Base-by-base conservation (phyloP, 2,888 invertebrate genomes). In the Pteria penguin region DNA sequence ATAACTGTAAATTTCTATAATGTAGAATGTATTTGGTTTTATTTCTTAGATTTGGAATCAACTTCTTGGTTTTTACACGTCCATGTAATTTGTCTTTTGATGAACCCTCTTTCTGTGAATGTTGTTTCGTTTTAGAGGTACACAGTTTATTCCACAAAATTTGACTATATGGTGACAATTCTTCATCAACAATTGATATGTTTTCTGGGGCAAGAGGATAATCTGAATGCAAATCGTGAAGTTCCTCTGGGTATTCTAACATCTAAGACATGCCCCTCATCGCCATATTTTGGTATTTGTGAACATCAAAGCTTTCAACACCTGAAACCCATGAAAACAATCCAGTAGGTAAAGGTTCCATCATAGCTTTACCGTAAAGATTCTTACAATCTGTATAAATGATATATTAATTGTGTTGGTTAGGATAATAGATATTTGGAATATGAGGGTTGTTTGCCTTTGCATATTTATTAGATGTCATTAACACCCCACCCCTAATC, bases 1-100 rank as follows among this genome's bases (percentile, higher is more conserved):
- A 85, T 79, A 87, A 85, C 79, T 89, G 84, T 36, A 92, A 81
- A 69, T 86, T 89, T 22, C 81, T 33, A 78, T 90, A 90, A 77
- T 91, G 89, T 8, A 90, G 81, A 0, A 90, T 75, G 76, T 92
- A 91, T 1, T 81, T 70, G 36, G 62, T 67, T 58, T 84, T 72
- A 36, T 75, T 70, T 29, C 78, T 24, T 32, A 84, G 67, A 22
- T 77, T 85, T 22, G 78, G 76, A 22, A 86, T 66, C 18, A 85
- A 72, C 45, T 63, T 68, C 4, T 18, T 22, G 14, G 45, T 58
- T 58, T 66, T 72, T 33, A 33, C 36, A 22, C 65, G 54, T 22
- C 32, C 11, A n/a, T 33, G 18, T 4, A 45, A 18, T n/a, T n/a
- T n/a, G 27, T 18, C 27, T 24, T 24, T 27, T 60, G 8, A 11